Evolutionary conservation across 2,888 invertebrate genomes (phyloP), one percentile per base, ranked within the genome.

Genomic region (Scaptomyza parva): DNA sequence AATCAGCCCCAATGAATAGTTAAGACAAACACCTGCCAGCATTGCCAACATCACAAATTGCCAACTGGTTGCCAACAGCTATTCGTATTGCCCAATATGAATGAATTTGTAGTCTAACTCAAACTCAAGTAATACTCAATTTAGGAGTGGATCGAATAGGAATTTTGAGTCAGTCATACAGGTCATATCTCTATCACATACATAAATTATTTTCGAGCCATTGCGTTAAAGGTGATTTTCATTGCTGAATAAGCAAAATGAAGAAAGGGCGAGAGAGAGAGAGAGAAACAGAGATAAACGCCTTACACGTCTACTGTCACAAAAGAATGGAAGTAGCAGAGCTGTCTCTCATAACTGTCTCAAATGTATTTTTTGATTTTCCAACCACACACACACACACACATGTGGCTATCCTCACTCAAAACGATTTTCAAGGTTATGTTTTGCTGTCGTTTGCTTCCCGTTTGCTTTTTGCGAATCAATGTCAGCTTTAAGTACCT

Each of bases 371-470:
- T 82, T 71, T 69, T 71, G 60, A 54, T 65, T 62, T 58, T 60
- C 64, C 48, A 60, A 51, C 45, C 64, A 57, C 30, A 47, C 35
- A 44, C 41, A 40, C 52, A 39, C 41, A 54, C 58, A 44, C 45
- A 55, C 17, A 59, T 57, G 28, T 30, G 28, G 30, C 33, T n/a
- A n/a, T n/a, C 30, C 40, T 37, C 76, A 65, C 63, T 48, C 55
- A 54, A 68, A 79, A 58, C 60, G n/a, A 53, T 59, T 83, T 80
- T 81, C 81, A 81, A 86, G 81, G 81, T 86, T 84, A 81, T 60
- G 80, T 63, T 74, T 70, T 63, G 61, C 61, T 69, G 67, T 50
- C 67, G 68, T 63, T 71, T 74, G 78, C 59, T 82, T 78, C 65
- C 82, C 86, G 76, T 22, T 48, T 48, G 35, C 68, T 65, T 79